Base-by-base conservation (phyloP, 2,888 invertebrate species). In the Cheilosia pagana region DNA sequence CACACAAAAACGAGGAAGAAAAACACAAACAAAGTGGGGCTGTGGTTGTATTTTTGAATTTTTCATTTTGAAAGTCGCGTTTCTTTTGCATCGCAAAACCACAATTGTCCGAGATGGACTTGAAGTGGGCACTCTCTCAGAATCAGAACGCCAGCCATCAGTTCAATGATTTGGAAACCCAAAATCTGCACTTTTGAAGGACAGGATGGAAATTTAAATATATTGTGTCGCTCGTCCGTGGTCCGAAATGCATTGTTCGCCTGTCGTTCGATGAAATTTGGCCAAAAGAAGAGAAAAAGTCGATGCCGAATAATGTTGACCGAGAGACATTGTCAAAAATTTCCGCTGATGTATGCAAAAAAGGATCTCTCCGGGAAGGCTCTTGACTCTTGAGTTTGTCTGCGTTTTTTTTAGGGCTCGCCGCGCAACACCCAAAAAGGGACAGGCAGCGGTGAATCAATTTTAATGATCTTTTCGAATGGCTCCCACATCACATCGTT, bases 181-280 rank as follows among this genome's bases (percentile, higher is more conserved):
- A 89, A 90, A 90, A 89, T 90, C 90, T 90, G 90, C 89, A 89
- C 90, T 90, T 91, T 89, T 91, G 90, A 89, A 88, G 88, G 90
- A 90, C 90, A 88, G 87, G 77, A 86, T 88, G 86, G 87, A 88
- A 88, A 88, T 89, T 87, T 87, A 87, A 87, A 87, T 87, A 87
- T 87, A 87, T 86, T 87, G 65, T 83, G 60, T 65, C 52, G 59
- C 59, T 52, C 35, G 63, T 65, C 43, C 12, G 50, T 52, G 25
- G 63, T 65, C 43, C 12, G 50, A 57, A 50, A 50, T 35, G 63
- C 75, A 85, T 85, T 85, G 79, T 85, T 76, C 43, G 65, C 19
- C 59, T 65, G 81, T 71, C 70, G 35, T 67, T 79, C 59, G 62
- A 50, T 67, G 78, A 72, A 79, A 83, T 81, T 74, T 31, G n/a